Percentiles rank a stretch among this genome's conserved stretches.
These are phyloP conservation scores for Lophius piscatorius DNA, from an alignment of 2,113 vertebrate genomes.

Conservation along the genomic window DNA sequence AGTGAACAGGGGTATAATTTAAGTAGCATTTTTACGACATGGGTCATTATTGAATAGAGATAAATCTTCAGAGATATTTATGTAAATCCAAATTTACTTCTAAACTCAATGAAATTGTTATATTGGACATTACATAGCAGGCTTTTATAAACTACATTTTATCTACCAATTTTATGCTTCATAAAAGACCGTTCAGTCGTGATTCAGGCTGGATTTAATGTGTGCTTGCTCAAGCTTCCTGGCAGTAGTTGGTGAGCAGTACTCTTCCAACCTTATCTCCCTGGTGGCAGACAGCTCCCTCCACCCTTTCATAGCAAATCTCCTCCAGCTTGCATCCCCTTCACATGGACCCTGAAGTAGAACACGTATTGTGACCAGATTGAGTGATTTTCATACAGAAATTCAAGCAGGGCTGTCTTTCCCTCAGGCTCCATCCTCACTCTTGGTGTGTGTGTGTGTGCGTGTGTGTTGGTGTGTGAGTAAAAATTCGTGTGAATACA, in stretches of 20 bases:
- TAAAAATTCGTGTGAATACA: constrained; percentile 4
- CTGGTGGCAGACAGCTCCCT: constrained; percentile 34
- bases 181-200: not conserved
- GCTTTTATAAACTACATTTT: not conserved
- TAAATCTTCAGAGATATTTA: not conserved
- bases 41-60: not conserved
- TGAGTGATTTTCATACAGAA: constrained; percentile 49
- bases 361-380: constrained; percentile 37
- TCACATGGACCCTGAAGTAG: constrained; percentile 33
- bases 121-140: not conserved
- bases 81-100: not conserved
- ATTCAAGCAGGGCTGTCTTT: constrained; percentile 37
- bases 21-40: too few relatives aligned
- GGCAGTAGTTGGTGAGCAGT: constrained; percentile 10
- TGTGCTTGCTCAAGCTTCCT: constrained; percentile 8
- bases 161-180: not conserved
- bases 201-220: constrained; percentile 1
- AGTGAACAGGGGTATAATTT: not conserved
- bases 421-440: constrained; percentile 22
- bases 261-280: constrained; percentile 45
- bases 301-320: constrained; percentile 33
- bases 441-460: not conserved
- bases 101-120: not conserved
- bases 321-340: constrained; percentile 30
- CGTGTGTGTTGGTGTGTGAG: not conserved